phyloP scores from a whole-genome alignment of 2,113 vertebrate genomes.

The Sylvia atricapilla region DNA sequence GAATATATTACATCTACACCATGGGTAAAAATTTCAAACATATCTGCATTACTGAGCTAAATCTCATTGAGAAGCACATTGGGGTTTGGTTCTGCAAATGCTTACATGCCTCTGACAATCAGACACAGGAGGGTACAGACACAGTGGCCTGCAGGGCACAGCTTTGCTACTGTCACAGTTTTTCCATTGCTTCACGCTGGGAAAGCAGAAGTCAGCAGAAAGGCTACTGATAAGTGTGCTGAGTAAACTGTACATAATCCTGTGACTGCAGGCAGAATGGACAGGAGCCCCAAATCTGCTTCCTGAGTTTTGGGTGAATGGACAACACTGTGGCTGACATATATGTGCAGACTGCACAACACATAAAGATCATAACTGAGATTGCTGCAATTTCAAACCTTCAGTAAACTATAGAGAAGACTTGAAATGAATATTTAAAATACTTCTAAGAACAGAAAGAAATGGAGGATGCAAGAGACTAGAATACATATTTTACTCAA shows the following conservation, averaged over 20 bases:
- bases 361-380: not conserved
- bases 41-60: not conserved
- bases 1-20: not conserved
- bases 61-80: not conserved
- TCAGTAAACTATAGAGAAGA: not conserved
- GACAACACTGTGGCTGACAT: not conserved
- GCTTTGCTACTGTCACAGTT: not conserved
- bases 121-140: rapidly evolving
- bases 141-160: not conserved
- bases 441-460: not conserved
- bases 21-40: not conserved
- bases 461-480: not conserved
- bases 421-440: not conserved
- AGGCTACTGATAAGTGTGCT: not conserved
- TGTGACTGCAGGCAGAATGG: not conserved
- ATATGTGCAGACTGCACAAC: not conserved
- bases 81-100: not conserved
- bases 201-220: not conserved
- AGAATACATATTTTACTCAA: not conserved
- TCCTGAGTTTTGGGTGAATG: not conserved
- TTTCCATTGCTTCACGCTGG: not conserved
- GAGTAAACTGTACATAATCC: not conserved
- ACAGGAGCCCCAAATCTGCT: not conserved
- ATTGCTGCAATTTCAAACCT: not conserved
- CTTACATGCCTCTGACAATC: not conserved